Base-by-base conservation (phyloP, 2,888 invertebrate species). In the Cyrtodaria siliqua region DNA sequence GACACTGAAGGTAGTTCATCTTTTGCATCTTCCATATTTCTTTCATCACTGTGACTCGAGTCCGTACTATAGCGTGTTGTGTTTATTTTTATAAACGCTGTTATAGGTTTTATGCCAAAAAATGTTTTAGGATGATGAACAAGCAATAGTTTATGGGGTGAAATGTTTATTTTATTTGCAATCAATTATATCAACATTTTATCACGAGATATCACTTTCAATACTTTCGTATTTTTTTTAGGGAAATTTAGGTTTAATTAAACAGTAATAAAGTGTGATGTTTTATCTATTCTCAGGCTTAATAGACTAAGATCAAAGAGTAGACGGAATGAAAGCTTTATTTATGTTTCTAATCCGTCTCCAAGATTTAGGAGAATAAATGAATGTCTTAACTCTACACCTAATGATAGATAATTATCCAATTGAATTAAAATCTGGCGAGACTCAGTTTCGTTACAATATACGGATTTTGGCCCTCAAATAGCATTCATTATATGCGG, bases 171-270 rank as follows among this genome's bases (percentile, higher is more conserved):
- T 66, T 66, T 56, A 49, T 29, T 38, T 20, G 42, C 47, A 47
- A 56, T 66, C 56, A 56, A 66, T 56, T 66, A 66, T 38, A 66
- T 55, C 56, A 33, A 56, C 53, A 56, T 56, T 66, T 66, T 66
- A 56, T 42, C 23, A 53, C n/a, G 33, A 55, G 27, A 42, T 47
- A 66, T 56, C 66, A 20, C 49, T 47, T 66, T 56, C 56, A 66
- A 47, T 66, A 56, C 56, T 9, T 29, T 16, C 27, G 42, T 38
- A 42, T 52, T 27, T 61, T 59, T 68, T 55, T 27, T 33, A 53
- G 40, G 29, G 55, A 44, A 60, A 69, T 69, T 44, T 60, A 69
- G 52, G 23, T 52, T 55, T 26, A 61, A 42, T 61, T 42, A 69
- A 69, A 60, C 20, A 18, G 55, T 55, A 33, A 61, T 53, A 69